A percentile compares a stretch with the other conserved stretches of the same genome.
These are phyloP conservation scores for Nyctibius bracteatus DNA, from an alignment of 2,113 vertebrate genomes.

Conservation along the genomic window DNA sequence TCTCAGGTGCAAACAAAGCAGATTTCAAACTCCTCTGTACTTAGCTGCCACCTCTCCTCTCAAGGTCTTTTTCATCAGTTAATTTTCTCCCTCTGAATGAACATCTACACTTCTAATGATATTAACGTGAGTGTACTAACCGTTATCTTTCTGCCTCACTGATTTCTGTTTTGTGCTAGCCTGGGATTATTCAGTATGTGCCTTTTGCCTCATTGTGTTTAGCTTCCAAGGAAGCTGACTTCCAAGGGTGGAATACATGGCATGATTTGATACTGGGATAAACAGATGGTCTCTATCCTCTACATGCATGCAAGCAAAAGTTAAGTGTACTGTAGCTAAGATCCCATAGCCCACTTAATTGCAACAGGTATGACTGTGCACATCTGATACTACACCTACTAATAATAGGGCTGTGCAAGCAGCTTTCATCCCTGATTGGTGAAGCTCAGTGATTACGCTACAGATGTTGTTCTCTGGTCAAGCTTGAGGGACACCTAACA, in stretches of 20 bases:
- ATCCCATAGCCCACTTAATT: background rate
- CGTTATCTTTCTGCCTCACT: background rate
- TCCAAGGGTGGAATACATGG: background rate
- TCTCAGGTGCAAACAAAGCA: conserved; percentile 19
- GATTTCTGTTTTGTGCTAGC: background rate
- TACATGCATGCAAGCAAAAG: background rate
- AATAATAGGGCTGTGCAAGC: background rate
- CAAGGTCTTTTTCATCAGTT: conserved; percentile 36
- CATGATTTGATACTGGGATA: background rate
- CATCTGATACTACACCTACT: background rate
- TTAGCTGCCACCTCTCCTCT: background rate
- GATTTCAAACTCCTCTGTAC: conserved; percentile 2
- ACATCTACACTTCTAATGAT: background rate
- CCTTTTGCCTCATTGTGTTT: background rate
- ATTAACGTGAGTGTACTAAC: background rate
- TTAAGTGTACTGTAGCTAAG: background rate
- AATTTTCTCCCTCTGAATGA: conserved; percentile 26
- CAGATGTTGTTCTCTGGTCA: background rate
- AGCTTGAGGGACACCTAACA: background rate
- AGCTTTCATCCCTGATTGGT: background rate
- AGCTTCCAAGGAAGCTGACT: background rate
- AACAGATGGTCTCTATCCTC: background rate
- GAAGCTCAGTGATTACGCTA: background rate
- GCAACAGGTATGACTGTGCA: background rate
- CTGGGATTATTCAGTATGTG: background rate